A percentile compares a stretch with the other conserved stretches of the same genome.
Evolutionary conservation across 2,113 vertebrate species (phyloP).

Genomic region (Caretta caretta): DNA sequence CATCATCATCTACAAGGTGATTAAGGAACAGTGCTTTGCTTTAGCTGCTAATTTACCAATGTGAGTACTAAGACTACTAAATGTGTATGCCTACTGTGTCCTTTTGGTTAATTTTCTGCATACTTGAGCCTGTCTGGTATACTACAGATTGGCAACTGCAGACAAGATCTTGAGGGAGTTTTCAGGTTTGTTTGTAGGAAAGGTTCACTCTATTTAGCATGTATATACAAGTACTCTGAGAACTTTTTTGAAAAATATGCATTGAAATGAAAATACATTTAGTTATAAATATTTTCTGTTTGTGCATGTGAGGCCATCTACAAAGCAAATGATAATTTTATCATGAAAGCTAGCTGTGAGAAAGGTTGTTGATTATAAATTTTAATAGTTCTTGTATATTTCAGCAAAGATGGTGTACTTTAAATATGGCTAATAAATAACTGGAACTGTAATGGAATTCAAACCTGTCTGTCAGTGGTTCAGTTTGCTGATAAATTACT

Average conservation of each 20-base stretch:
- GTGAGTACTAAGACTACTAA: slow-evolving; percentile 68
- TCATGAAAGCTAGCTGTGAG: not conserved
- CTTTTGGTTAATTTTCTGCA: not conserved
- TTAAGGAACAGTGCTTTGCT: slow-evolving; percentile 39
- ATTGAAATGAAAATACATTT: not conserved
- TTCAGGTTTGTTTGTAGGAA: slow-evolving; percentile 19
- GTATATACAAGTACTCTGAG: not conserved
- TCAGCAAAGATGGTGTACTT: not conserved
- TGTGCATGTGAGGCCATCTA: not conserved
- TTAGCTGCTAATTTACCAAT: slow-evolving; percentile 22
- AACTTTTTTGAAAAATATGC: not conserved
- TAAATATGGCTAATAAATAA: not conserved
- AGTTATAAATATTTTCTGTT: slow-evolving; percentile 32
- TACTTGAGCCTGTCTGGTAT: not conserved
- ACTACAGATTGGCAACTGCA: not conserved
- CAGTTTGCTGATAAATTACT: slow-evolving; percentile 22
- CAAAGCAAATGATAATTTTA: slow-evolving; percentile 20
- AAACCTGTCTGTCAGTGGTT: slow-evolving; percentile 13
- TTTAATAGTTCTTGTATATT: not conserved
- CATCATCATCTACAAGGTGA: slow-evolving; percentile 51
- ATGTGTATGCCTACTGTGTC: slow-evolving; percentile 12
- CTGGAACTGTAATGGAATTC: not conserved
- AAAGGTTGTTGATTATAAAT: not conserved
- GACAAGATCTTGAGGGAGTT: not conserved
- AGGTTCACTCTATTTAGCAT: slow-evolving; percentile 23